phyloP scores from a whole-genome alignment of 2,797 vertebrate species.

The Sebastes ruberrimus region DNA sequence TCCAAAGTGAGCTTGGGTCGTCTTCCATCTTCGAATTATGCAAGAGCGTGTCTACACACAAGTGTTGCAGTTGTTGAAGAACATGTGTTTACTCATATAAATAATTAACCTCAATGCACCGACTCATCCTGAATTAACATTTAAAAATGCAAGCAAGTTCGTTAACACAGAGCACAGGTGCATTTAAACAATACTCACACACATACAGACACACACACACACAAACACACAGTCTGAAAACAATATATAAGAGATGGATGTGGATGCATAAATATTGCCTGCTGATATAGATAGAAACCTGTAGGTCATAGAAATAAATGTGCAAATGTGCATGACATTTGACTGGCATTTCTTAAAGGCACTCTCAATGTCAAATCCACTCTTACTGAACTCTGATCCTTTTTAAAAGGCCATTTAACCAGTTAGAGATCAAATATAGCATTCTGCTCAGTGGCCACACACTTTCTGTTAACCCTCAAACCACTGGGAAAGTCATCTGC shows the following conservation, averaged over 20 bases:
- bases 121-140: constrained; percentile 60
- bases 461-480: constrained; percentile 40
- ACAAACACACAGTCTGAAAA: constrained; percentile 7
- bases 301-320: constrained; percentile 22
- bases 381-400: constrained; percentile 11
- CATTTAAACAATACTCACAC: constrained; percentile 1
- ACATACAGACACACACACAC: neutral
- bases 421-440: constrained; percentile 37
- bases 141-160: constrained; percentile 56
- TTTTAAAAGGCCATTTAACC: constrained; percentile 41
- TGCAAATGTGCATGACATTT: constrained; percentile 3
- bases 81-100: neutral
- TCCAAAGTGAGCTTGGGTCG: neutral
- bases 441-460: constrained; percentile 38
- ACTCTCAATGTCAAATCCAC: constrained; percentile 41
- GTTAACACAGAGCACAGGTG: constrained; percentile 63
- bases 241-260: constrained; percentile 23
- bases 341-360: constrained; percentile 20
- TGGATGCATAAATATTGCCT: constrained; percentile 19
- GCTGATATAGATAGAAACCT: constrained; percentile 33
- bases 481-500: constrained; percentile 60
- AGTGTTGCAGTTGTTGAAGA: neutral
- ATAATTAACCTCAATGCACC: constrained; percentile 49
- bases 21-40: constrained; percentile 46
- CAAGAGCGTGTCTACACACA: constrained; percentile 13